Evolutionary conservation across 2,113 vertebrate genomes (phyloP).

Genomic region (Gallinago media): DNA sequence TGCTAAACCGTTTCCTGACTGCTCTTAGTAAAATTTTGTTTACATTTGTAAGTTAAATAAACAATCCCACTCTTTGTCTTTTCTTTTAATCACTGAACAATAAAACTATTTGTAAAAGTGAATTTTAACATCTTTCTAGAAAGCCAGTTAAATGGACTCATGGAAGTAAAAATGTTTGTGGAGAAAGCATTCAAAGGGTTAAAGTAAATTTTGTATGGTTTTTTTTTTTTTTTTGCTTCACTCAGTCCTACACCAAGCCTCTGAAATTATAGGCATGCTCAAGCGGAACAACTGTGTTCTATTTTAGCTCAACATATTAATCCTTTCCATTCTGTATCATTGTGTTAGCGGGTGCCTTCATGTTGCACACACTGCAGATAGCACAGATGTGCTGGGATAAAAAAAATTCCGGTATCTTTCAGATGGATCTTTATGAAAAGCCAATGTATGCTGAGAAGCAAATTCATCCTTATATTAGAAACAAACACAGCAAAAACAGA

Average conservation of each 20-base stretch:
- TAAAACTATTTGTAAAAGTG: neutral
- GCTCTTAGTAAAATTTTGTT: neutral
- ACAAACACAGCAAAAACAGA: neutral
- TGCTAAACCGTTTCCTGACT: neutral
- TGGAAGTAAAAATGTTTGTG: neutral
- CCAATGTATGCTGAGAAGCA: neutral
- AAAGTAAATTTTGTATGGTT: neutral
- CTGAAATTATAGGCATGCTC: neutral
- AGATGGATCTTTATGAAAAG: constrained; percentile 46
- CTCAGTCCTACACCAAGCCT: neutral
- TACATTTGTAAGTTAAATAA: neutral
- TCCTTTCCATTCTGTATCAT: constrained; percentile 3
- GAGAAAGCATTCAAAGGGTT: neutral
- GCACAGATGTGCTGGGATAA: constrained; percentile 45
- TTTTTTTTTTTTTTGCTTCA: neutral
- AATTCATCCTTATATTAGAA: constrained; percentile 52
- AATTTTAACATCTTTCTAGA: neutral
- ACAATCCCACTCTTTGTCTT: neutral
- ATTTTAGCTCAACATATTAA: constrained; percentile 2
- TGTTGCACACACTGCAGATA: neutral
- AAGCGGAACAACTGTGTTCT: neutral
- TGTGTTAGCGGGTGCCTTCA: constrained; percentile 26
- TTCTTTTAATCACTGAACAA: neutral
- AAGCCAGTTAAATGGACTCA: neutral
- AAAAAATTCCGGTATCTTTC: constrained; percentile 42